Percentiles rank a stretch among this genome's conserved stretches.
Conservation (phyloP, 2,888 invertebrate genomes). For the Rhingia rostrata region DNA sequence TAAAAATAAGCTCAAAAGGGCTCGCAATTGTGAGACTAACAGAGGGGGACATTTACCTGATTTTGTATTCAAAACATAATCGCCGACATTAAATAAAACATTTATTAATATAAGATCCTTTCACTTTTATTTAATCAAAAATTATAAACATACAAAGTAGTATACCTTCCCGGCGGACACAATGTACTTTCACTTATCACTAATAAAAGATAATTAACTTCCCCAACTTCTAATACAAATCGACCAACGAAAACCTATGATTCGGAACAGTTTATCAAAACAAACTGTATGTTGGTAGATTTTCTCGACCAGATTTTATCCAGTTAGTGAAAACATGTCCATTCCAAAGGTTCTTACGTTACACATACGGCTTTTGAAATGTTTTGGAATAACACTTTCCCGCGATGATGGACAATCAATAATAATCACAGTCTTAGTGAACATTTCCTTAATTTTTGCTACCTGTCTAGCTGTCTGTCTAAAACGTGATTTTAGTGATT, state of each 20-base stretch:
- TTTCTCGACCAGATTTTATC: not conserved
- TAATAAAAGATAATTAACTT: no score
- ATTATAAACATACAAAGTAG: no score
- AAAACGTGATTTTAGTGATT: not conserved
- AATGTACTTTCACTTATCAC: no score
- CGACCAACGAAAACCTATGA: not conserved
- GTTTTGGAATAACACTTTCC: slow-evolving; percentile 1
- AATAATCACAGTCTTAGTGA: not conserved
- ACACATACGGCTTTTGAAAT: not conserved
- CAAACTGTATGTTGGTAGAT: not conserved
- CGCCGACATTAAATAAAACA: no score
- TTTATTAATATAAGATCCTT: no score
- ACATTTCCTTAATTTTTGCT: not conserved
- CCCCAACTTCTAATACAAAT: no score
- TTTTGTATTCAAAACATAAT: no score
- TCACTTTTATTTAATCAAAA: no score
- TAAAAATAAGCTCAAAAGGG: no score
- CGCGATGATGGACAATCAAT: not conserved
- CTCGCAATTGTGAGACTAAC: no score
- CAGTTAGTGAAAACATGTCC: slow-evolving; percentile 1
- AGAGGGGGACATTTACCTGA: no score
- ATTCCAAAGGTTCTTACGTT: not conserved
- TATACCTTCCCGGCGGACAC: no score
- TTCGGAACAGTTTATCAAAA: slow-evolving; percentile 10
- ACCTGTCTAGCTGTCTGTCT: not conserved